Conservation (phyloP, 2,113 vertebrate species). For the Malaclemys terrapin region DNA sequence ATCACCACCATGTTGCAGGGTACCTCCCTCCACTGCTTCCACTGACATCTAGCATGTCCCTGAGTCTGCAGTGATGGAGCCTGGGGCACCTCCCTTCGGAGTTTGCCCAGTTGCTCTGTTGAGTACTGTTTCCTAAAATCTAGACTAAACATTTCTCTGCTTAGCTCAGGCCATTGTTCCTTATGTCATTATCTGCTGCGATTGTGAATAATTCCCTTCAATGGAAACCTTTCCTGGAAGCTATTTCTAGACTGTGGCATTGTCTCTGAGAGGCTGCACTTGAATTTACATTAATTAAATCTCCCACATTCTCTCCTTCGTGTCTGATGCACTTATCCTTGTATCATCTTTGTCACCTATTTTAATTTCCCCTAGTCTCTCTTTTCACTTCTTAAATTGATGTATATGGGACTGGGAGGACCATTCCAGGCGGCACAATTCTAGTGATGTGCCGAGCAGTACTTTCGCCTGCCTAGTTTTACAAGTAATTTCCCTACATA, state of each 20-base stretch:
- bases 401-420: background rate
- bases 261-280: no score
- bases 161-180: background rate
- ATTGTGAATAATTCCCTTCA: background rate
- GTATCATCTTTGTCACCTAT: background rate
- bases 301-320: no score
- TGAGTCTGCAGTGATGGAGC: background rate
- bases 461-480: background rate
- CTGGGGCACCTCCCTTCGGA: background rate
- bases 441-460: background rate
- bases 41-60: background rate
- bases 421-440: background rate
- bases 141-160: background rate
- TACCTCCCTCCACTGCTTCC: background rate
- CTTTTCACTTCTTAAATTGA: background rate
- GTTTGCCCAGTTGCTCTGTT: background rate
- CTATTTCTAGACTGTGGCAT: background rate
- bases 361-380: background rate
- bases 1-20: background rate
- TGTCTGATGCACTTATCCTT: background rate
- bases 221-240: background rate
- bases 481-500: background rate
- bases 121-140: background rate
- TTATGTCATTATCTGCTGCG: background rate
- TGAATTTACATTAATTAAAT: no score